A percentile compares a stretch with the other conserved stretches of the same genome.
Conservation (phyloP, 2,797 vertebrate genomes). For the Sebastes minor region DNA sequence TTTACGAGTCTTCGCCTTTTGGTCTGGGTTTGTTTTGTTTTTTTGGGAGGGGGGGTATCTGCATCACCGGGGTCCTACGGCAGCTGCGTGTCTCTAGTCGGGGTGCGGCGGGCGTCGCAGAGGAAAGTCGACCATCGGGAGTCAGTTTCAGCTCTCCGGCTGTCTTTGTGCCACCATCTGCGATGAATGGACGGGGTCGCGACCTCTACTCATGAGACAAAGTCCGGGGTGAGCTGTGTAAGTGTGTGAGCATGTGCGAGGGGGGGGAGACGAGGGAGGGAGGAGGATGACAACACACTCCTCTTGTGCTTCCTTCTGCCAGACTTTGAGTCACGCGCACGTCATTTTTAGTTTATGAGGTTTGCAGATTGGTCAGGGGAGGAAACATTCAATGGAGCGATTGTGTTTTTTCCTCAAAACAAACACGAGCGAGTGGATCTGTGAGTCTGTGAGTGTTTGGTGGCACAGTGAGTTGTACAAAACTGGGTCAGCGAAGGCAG, state of each 20-base stretch:
- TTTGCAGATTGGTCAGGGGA: conserved; percentile 7
- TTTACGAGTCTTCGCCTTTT: conserved; percentile 47
- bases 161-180: conserved; percentile 82
- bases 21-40: conserved; percentile 8
- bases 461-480: background rate
- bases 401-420: conserved; percentile 16
- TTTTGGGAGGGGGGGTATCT: background rate
- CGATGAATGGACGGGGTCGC: conserved; percentile 62
- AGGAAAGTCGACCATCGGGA: conserved; percentile 37
- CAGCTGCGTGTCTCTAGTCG: conserved; percentile 54
- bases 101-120: conserved; percentile 6
- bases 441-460: conserved; percentile 3
- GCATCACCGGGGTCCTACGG: conserved; percentile 15
- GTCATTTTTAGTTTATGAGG: conserved; percentile 17
- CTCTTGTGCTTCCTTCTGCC: conserved; percentile 34
- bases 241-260: conserved; percentile 52
- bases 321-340: conserved; percentile 48
- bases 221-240: conserved; percentile 50
- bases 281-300: conserved; percentile 47
- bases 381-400: conserved; percentile 27
- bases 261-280: background rate
- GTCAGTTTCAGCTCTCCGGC: conserved; percentile 28
- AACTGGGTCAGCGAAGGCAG: conserved; percentile 59
- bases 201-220: conserved; percentile 63
- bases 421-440: conserved; percentile 13